A percentile compares a stretch with the other conserved stretches of the same genome.
Evolutionary conservation across 1,140 invertebrate species (phyloP).

Genomic region (Trigoniulus corallinus): DNA sequence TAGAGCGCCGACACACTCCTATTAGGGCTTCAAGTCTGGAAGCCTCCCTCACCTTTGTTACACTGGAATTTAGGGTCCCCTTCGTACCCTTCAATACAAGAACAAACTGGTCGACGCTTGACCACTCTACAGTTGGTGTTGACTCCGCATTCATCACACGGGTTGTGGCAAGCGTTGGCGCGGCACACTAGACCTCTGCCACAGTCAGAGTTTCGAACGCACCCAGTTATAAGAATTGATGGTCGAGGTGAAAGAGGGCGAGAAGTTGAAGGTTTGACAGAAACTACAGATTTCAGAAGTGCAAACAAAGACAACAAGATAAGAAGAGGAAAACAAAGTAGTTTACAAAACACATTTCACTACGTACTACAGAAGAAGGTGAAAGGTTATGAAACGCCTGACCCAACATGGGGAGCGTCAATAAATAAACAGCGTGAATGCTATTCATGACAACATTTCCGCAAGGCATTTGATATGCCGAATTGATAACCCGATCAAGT

Average conservation of each 20-base stretch:
- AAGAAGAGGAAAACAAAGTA: too few relatives aligned
- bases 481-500: too few relatives aligned
- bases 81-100: slow-evolving; percentile 31
- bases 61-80: slow-evolving; percentile 19
- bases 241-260: neutral
- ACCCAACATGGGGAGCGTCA: too few relatives aligned
- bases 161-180: neutral
- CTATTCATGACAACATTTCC: too few relatives aligned
- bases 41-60: neutral
- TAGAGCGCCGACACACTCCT: neutral
- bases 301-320: too few relatives aligned
- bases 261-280: too few relatives aligned
- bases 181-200: neutral
- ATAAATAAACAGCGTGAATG: too few relatives aligned
- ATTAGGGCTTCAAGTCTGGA: neutral
- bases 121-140: slow-evolving; percentile 46
- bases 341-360: too few relatives aligned
- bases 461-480: too few relatives aligned
- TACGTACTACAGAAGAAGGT: too few relatives aligned
- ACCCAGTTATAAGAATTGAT: neutral
- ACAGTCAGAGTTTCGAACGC: neutral
- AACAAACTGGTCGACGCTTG: slow-evolving; percentile 45
- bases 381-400: too few relatives aligned
- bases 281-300: too few relatives aligned
- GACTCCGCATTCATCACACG: slow-evolving; percentile 36